These are phyloP conservation scores for Nanger granti DNA, from an alignment of 2,113 vertebrate genomes.

Conservation along the genomic window DNA sequence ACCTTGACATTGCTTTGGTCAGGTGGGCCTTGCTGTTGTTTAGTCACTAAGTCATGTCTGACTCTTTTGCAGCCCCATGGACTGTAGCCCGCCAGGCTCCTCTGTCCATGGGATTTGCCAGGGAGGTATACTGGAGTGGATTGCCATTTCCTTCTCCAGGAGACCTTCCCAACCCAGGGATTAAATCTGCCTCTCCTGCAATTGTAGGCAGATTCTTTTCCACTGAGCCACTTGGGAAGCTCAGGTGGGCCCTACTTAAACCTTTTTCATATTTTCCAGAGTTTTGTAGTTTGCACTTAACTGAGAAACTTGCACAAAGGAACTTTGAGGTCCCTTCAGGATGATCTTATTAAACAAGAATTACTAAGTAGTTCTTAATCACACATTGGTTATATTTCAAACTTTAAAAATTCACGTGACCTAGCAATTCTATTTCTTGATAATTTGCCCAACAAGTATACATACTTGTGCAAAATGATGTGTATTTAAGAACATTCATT, in stretches of 20 bases:
- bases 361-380: not conserved
- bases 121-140: not conserved
- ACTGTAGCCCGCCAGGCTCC: not conserved
- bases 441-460: not conserved
- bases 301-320: not conserved
- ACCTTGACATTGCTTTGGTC: not conserved
- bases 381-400: not conserved
- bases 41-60: not conserved
- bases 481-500: not conserved
- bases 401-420: not conserved
- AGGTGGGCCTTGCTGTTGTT: not conserved
- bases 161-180: not conserved
- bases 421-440: not conserved
- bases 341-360: slow-evolving; percentile 1
- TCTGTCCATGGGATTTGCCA: not conserved
- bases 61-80: not conserved
- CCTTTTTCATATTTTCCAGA: not conserved
- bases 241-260: not conserved
- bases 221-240: not conserved
- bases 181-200: not conserved
- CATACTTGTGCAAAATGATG: not conserved
- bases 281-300: not conserved
- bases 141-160: not conserved
- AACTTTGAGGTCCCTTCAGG: not conserved
- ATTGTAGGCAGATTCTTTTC: not conserved